Evolutionary conservation across 1,140 invertebrate genomes (phyloP), one percentile per base, ranked within the genome.

Genomic region (Musca domestica): DNA sequence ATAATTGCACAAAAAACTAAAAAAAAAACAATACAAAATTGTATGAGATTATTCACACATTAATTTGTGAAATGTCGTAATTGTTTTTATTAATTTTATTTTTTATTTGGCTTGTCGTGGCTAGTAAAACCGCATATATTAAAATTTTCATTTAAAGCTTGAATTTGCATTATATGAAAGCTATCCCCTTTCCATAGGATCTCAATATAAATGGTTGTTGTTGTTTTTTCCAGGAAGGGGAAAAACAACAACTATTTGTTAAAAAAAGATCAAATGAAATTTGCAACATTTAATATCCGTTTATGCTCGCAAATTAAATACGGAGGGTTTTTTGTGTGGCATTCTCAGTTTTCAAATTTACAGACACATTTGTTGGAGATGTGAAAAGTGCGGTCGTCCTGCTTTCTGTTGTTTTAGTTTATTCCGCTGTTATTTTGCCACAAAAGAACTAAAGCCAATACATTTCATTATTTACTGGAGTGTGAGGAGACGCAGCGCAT

Each of bases 101-200:
- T 9, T 20, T 51, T 51, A 51, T 22, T 51, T 12, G 9, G 20
- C 48, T 51, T 19, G 17, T 19, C n/a, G 5, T 19, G 34, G 2
- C 10, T 10, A 2, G 22, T 1, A 27, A 56, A 56, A 56, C 22
- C 52, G 52, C 52, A 56, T 56, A 56, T 56, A n/a, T 56, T 56
- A 56, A 56, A 56, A 56, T 27, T 56, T 56, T 56, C 52, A 56
- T 56, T 56, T 27, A 56, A 56, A 56, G 23, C 52, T 56, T 56
- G 52, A 56, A 56, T 56, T 56, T 56, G 52, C 52, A 56, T 56
- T 56, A 56, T 56, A 27, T 20, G 19, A 20, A 52, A 49, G 51
- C 22, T 52, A 9, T 22, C 20, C 20, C 20, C 20, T 15, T 48
- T 48, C 12, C 12, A 48, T 15, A 10, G 20, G 9, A 22, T 51